phyloP scores from a whole-genome alignment of 2,797 vertebrate species.

The Oreonectes daqikongensis region DNA sequence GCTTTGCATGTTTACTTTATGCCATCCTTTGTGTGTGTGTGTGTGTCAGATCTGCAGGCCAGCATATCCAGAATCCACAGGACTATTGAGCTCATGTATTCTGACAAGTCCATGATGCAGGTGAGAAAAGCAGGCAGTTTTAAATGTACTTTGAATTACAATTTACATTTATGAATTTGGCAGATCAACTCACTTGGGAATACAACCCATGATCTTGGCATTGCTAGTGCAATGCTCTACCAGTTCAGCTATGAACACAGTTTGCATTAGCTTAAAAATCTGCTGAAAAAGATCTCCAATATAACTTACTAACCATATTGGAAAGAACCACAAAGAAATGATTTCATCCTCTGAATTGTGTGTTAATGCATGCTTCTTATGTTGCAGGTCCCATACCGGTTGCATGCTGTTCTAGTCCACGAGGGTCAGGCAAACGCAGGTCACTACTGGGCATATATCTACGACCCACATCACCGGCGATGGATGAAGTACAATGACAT shows the following conservation, averaged over 20 bases:
- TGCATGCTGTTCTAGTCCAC: conserved; percentile 95
- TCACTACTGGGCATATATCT: conserved; percentile 99
- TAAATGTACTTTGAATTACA: neutral
- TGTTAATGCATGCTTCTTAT: neutral
- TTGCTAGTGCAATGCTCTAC: too few species aligned
- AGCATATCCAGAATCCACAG: conserved; percentile 96
- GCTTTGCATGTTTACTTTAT: too few species aligned
- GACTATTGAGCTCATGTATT: conserved; percentile 97
- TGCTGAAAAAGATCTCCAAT: neutral
- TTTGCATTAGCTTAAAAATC: neutral
- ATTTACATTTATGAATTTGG: neutral
- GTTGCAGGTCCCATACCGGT: conserved; percentile 90
- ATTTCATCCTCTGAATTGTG: neutral
- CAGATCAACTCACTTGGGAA: too few species aligned
- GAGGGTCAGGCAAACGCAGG: conserved; percentile 97
- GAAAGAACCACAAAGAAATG: neutral
- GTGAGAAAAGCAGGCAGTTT: conserved; percentile 75
- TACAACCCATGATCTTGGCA: too few species aligned
- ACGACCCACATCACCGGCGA: conserved; percentile 87
- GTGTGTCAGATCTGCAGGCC: conserved; percentile 88
- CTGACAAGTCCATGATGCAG: conserved; percentile 97
- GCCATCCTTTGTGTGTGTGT: neutral
- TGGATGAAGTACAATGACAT: conserved; percentile 99
- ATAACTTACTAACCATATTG: neutral
- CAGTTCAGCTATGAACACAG: too few species aligned